Evolutionary conservation across 2,113 vertebrate genomes (phyloP).

Genomic region (Microtus oregoni): DNA sequence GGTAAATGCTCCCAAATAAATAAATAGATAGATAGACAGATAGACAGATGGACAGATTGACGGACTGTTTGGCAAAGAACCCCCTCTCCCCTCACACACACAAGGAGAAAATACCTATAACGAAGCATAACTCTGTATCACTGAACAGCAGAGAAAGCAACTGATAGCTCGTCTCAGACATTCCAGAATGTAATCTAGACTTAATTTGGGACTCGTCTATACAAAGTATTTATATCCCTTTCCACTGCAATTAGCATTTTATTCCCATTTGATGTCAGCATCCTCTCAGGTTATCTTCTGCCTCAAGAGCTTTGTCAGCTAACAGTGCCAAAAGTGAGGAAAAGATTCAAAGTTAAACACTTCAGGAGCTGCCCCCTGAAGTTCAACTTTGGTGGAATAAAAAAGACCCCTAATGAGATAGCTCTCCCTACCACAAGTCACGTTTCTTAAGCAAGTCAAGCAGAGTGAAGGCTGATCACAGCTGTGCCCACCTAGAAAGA

Average conservation of each 20-base stretch:
- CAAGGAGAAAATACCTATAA: not conserved
- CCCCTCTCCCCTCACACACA: fast-evolving
- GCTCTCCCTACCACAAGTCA: slow-evolving; percentile 45
- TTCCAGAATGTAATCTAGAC: not conserved
- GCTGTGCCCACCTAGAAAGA: slow-evolving; percentile 34
- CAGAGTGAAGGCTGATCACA: not conserved
- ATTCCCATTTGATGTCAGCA: slow-evolving; percentile 37
- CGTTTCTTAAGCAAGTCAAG: slow-evolving; percentile 33
- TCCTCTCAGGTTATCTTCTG: not conserved
- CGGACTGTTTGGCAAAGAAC: not conserved
- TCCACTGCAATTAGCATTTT: not conserved
- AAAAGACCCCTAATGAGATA: slow-evolving; percentile 30
- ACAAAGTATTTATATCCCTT: not conserved
- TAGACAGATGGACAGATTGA: not conserved
- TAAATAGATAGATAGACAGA: too few relatives aligned
- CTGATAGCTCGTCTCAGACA: not conserved
- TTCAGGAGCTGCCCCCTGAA: not conserved
- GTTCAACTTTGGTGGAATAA: slow-evolving; percentile 25
- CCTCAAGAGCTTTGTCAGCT: not conserved
- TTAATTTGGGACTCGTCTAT: slow-evolving; percentile 5
- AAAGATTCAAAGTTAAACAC: slow-evolving; percentile 9
- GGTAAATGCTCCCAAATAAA: slow-evolving; percentile 14
- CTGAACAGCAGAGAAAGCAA: not conserved
- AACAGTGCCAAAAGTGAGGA: not conserved
- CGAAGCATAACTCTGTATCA: not conserved